These are phyloP conservation scores for Coilia nasus DNA, from an alignment of 2,797 vertebrate species.

Conservation along the genomic window DNA sequence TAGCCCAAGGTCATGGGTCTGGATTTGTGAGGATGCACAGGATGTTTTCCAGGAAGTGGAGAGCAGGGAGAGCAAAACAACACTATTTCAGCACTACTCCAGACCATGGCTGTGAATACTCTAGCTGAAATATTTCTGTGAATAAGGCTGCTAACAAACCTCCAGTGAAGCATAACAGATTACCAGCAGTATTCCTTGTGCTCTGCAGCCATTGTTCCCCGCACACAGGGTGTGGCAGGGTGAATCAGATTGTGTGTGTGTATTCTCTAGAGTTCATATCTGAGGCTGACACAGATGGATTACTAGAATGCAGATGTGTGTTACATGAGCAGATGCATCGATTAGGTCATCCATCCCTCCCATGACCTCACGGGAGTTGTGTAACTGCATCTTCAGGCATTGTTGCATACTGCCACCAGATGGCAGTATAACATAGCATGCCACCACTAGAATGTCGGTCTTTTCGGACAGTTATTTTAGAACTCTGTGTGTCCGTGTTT, in stretches of 20 bases:
- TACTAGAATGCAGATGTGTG: slow-evolving; percentile 30
- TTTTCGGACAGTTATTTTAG: too few relatives aligned
- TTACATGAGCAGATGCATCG: slow-evolving; percentile 66
- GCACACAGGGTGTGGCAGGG: neutral
- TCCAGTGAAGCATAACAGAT: neutral
- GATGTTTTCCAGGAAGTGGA: neutral
- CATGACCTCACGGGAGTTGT: slow-evolving; percentile 56
- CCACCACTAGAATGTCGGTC: too few relatives aligned
- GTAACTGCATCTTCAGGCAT: neutral
- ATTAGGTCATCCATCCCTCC: slow-evolving; percentile 63
- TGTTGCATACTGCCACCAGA: slow-evolving; percentile 60
- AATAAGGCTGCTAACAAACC: too few relatives aligned
- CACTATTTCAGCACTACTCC: too few relatives aligned
- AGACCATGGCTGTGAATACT: too few relatives aligned
- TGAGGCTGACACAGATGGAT: neutral
- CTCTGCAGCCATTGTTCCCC: neutral
- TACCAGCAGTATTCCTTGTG: neutral
- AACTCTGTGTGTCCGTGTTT: too few relatives aligned
- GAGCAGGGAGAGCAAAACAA: too few relatives aligned
- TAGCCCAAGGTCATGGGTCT: neutral
- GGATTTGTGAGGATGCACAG: neutral
- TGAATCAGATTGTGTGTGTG: neutral
- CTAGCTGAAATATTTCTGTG: too few relatives aligned
- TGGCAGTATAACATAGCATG: slow-evolving; percentile 56
- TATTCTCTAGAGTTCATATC: neutral